Percentiles rank a stretch among this genome's conserved stretches.
Conservation (phyloP, 2,888 invertebrate species). For the Tenthredo amoena region DNA sequence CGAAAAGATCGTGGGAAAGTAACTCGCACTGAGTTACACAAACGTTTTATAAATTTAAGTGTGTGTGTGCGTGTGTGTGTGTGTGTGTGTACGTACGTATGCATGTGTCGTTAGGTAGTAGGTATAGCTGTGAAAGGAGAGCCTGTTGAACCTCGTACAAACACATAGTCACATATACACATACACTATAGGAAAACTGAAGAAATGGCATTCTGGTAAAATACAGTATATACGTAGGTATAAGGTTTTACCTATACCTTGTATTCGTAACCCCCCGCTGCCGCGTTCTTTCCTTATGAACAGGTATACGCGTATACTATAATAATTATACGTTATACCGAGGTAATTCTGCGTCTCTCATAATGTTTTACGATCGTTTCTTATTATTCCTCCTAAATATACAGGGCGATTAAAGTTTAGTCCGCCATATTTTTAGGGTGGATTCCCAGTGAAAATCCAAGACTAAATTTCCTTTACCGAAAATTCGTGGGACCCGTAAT, state of each 20-base stretch:
- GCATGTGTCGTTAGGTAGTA: neutral
- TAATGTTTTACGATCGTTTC: no score
- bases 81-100: neutral
- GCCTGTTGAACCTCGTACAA: neutral
- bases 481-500: no score
- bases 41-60: neutral
- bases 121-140: constrained; percentile 24
- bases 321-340: neutral
- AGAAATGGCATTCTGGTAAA: neutral
- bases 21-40: constrained; percentile 2
- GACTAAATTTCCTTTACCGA: no score
- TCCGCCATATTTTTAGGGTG: no score
- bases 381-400: no score
- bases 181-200: neutral
- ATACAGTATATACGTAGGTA: neutral
- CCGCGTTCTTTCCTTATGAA: neutral
- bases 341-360: no score
- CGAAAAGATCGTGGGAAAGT: neutral
- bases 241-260: neutral
- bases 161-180: neutral
- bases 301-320: neutral
- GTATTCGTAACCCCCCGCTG: neutral
- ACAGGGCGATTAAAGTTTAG: no score
- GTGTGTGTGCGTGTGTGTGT: neutral
- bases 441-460: no score